These are phyloP conservation scores for Eupithecia inturbata DNA, from an alignment of 2,888 invertebrate species.

Conservation along the genomic window DNA sequence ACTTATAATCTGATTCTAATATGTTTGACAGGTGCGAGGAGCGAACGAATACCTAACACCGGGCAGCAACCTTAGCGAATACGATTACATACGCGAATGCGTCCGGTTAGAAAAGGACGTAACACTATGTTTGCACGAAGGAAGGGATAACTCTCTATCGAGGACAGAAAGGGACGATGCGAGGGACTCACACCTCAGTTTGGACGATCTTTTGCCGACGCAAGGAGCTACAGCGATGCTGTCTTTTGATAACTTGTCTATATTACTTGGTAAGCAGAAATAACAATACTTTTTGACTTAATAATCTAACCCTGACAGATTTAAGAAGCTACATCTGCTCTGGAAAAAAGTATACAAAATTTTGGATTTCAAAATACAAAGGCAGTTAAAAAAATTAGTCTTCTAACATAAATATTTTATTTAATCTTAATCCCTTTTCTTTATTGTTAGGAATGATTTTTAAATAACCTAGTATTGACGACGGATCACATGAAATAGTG, in stretches of 20 bases:
- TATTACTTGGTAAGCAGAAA: constrained; percentile 63
- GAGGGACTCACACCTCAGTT: constrained; percentile 88
- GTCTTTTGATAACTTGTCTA: constrained; percentile 92
- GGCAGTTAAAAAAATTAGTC: too few relatives aligned
- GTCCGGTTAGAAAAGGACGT: constrained; percentile 96
- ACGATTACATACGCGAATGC: constrained; percentile 97
- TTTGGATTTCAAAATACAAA: too few relatives aligned
- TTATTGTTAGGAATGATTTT: too few relatives aligned
- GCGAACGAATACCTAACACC: constrained; percentile 94
- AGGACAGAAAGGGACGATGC: constrained; percentile 93
- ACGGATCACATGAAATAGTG: too few relatives aligned
- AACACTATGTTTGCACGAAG: constrained; percentile 86
- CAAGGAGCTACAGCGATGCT: constrained; percentile 88
- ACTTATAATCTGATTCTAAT: too few relatives aligned
- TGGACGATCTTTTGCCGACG: constrained; percentile 91
- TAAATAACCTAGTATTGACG: too few relatives aligned
- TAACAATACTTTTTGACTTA: neutral
- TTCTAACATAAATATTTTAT: too few relatives aligned
- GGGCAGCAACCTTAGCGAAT: constrained; percentile 92
- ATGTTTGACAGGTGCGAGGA: constrained; percentile 89
- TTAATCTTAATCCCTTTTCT: too few relatives aligned
- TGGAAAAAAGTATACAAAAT: too few relatives aligned
- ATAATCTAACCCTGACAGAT: neutral
- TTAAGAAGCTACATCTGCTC: too few relatives aligned
- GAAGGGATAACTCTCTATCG: constrained; percentile 87